Base-by-base conservation (phyloP, 2,888 invertebrate genomes). In the Melipona beecheii region DNA sequence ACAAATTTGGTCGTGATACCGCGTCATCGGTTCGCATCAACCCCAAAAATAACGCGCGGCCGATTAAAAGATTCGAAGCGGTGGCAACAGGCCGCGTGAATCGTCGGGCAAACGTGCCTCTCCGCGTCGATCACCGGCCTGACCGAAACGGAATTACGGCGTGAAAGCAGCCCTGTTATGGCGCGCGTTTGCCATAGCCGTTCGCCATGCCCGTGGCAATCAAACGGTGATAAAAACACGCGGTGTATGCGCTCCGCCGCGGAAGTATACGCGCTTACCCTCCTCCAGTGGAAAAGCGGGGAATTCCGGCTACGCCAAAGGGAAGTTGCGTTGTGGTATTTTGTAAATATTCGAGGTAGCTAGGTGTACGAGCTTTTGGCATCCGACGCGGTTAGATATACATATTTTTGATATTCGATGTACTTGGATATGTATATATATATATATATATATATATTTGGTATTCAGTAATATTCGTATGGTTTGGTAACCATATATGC, bases 11-110 rank as follows among this genome's bases (percentile, higher is more conserved):
- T 11, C 11, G 43, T 43, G 43, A 43, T 54, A 17, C 36, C 66
- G 74, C 62, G 69, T 81, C 80, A 85, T 85, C 81, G 83, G 85
- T 88, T 87, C 83, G 64, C 88, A 87, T 87, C 87, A 86, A 87
- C 73, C 78, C 82, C 88, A 54, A 88, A 88, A 89, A 89, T 89
- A 89, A 87, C 75, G 79, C 75, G 62, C 62, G 65, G 50, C 52
- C 60, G 11, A 31, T 31, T 19, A 31, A 68, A 36, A 36, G 60
- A 24, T 31, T 56, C 52, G 19, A 6, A 60, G n/a, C 64, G 27
- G 24, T 49, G 64, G 62, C 36, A 27, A 66, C 66, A 19, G n/a
- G 50, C 50, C 17, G n/a, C 60, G 19, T 50, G 36, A 50, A 50
- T 58, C 75, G 54, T 13, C 19, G 19, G 52, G 21, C 49, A 21